Evolutionary conservation across 2,888 invertebrate genomes (phyloP), one percentile per base, ranked within the genome.

Genomic region (Mylabris sibirica): DNA sequence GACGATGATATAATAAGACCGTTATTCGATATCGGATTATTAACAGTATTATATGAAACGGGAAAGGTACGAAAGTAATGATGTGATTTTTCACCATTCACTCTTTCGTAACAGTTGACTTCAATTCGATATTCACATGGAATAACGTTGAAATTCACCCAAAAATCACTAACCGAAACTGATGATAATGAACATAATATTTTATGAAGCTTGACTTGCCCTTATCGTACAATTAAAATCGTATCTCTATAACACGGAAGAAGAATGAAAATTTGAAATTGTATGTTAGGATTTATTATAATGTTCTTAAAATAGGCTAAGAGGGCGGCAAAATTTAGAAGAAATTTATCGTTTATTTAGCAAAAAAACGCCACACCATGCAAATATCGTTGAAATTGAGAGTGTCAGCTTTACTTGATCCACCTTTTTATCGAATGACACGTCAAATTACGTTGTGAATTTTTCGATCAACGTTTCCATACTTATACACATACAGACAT

Each of bases 301-400:
- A 8, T 8, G 30, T 30, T 30, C 8, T 30, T 30, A 4, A n/a
- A 30, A 30, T 30, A 30, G 30, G 30, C 30, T 30, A n/a, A n/a
- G n/a, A n/a, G n/a, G n/a, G n/a, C n/a, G n/a, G n/a, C n/a, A n/a
- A n/a, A n/a, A n/a, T n/a, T n/a, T n/a, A 30, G 30, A 30, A 30
- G 35, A 60, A 60, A 60, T 60, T 30, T 60, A n/a, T 20, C 60
- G 30, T 30, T 60, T 59, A 59, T 9, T n/a, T n/a, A n/a, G 59
- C 3, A 3, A 22, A 3, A n/a, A 59, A 24, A 59, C 22, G 26
- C 26, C 60, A 30, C 30, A 30, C 30, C 60, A 60, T 14, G 60
- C 30, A 60, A 30, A 60, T 60, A 44, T 44, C 44, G n/a, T 11
- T 30, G 3, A 11, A 26, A 3, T 30, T 17, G 22, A 26, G 11